Conservation (phyloP, 2,797 vertebrate species). For the Danio aesculapii region DNA sequence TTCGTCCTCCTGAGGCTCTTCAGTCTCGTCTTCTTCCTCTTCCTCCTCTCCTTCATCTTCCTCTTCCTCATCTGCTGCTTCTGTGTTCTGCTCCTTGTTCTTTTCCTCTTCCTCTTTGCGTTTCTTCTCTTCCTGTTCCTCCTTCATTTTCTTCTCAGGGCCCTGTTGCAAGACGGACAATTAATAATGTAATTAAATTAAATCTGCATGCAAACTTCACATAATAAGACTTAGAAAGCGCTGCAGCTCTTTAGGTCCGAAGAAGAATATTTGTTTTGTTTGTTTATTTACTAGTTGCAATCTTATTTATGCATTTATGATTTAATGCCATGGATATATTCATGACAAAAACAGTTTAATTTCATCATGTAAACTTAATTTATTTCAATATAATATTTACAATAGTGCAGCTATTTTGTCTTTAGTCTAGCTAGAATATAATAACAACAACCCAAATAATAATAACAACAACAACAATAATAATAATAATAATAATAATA, state of each 20-base stretch:
- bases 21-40: conserved; percentile 24
- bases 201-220: too few relatives aligned
- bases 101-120: conserved; percentile 80
- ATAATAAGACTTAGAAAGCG: neutral
- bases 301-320: too few relatives aligned
- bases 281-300: too few relatives aligned
- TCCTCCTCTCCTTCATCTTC: conserved; percentile 46
- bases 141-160: conserved; percentile 84
- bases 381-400: too few relatives aligned
- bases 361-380: too few relatives aligned
- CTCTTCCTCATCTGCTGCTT: conserved; percentile 45
- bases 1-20: conserved; percentile 66
- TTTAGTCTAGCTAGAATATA: too few relatives aligned
- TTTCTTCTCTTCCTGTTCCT: conserved; percentile 80
- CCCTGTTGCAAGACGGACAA: conserved; percentile 63
- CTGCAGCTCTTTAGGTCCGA: neutral
- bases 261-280: neutral
- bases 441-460: too few relatives aligned
- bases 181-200: neutral
- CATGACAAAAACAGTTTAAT: too few relatives aligned
- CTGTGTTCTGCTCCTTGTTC: conserved; percentile 73
- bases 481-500: too few relatives aligned
- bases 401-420: too few relatives aligned
- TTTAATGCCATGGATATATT: too few relatives aligned
- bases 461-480: too few relatives aligned